A percentile compares a stretch with the other conserved stretches of the same genome.
Conservation (phyloP, 2,113 vertebrate species). For the Progne subis region DNA sequence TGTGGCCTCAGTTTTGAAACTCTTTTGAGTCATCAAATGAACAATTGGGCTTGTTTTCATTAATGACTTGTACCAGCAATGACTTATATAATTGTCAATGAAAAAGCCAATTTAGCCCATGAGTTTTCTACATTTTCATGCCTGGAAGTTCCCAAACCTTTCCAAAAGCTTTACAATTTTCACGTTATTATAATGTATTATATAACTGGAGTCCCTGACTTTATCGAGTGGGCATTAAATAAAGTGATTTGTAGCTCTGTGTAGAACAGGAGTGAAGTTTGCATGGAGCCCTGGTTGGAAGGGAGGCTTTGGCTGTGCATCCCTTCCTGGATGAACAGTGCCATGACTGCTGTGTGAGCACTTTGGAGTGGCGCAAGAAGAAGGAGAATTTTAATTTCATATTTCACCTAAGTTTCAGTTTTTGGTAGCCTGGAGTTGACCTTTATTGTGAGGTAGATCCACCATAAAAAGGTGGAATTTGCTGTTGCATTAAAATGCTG, state of each 20-base stretch:
- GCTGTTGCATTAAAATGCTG: not conserved
- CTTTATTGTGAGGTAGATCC: not conserved
- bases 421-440: not conserved
- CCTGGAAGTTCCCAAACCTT: constrained; percentile 26
- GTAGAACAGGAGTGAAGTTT: not conserved
- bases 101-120: constrained; percentile 51
- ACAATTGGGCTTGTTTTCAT: constrained; percentile 62
- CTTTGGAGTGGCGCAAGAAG: not conserved
- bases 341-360: not conserved
- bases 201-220: not conserved
- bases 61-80: constrained; percentile 46
- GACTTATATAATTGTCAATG: constrained; percentile 58
- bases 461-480: not conserved
- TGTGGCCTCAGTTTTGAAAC: constrained; percentile 5
- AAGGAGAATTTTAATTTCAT: not conserved
- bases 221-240: not conserved
- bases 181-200: constrained; percentile 1
- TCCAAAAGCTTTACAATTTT: constrained; percentile 65
- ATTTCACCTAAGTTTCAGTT: not conserved
- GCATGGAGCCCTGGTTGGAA: not conserved
- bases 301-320: not conserved
- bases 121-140: constrained; percentile 52
- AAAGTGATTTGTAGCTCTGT: not conserved
- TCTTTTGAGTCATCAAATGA: constrained; percentile 47
- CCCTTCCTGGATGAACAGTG: not conserved